phyloP scores from a whole-genome alignment of 2,888 invertebrate species.

The Dioctria linearis region DNA sequence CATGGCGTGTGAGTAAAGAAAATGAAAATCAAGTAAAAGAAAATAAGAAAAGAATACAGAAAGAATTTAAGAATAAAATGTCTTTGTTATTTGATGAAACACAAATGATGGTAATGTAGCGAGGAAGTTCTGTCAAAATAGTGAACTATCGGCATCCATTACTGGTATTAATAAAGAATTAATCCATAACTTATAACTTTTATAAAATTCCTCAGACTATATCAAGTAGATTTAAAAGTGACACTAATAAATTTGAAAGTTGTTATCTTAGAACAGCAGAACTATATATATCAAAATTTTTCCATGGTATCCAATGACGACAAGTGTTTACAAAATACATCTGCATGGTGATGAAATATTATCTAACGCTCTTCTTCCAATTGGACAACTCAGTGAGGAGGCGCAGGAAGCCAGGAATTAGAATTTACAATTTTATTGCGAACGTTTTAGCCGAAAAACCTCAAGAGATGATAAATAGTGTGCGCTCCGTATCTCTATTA shows the following conservation, averaged over 20 bases:
- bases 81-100: not conserved
- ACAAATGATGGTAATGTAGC: slow-evolving; percentile 9
- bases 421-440: slow-evolving; percentile 41
- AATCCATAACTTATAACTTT: not conserved
- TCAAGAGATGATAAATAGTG: no score
- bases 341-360: slow-evolving; percentile 46
- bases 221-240: slow-evolving; percentile 2
- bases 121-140: not conserved
- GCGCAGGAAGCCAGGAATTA: slow-evolving; percentile 48
- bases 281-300: no score
- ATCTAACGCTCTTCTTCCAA: slow-evolving; percentile 37
- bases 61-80: not conserved
- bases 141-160: not conserved
- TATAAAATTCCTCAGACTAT: not conserved
- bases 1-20: not conserved
- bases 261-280: not conserved
- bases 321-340: no score
- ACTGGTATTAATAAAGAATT: not conserved
- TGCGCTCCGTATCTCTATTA: no score
- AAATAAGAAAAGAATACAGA: not conserved
- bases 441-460: no score
- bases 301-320: slow-evolving; percentile 37
- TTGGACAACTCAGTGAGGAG: slow-evolving; percentile 52
- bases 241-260: not conserved
- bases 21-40: not conserved